A percentile compares a stretch with the other conserved stretches of the same genome.
Evolutionary conservation across 1,140 invertebrate genomes (phyloP).

Genomic region (Ylistrum balloti): DNA sequence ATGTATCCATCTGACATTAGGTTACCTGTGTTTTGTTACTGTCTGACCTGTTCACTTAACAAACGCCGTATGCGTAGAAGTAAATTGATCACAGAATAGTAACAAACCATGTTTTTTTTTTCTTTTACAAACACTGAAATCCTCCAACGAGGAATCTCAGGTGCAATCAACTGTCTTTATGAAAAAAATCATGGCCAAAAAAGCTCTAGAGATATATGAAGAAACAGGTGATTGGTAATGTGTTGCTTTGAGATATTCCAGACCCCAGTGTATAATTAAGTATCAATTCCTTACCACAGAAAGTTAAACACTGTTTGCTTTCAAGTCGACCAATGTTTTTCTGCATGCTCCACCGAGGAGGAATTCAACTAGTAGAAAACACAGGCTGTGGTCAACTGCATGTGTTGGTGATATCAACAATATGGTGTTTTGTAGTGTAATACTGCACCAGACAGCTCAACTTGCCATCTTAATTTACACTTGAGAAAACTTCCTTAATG

Average conservation of each 20-base stretch:
- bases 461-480: conserved; percentile 38
- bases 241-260: neutral
- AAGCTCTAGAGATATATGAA: neutral
- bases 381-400: conserved; percentile 1
- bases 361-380: neutral
- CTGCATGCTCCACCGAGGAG: neutral
- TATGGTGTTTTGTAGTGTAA: conserved; percentile 19
- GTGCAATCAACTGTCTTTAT: neutral
- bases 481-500: conserved; percentile 35
- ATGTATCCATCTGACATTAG: conserved; percentile 6
- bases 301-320: conserved; percentile 14
- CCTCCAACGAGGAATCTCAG: neutral
- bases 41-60: neutral
- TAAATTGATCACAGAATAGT: neutral
- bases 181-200: neutral
- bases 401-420: neutral
- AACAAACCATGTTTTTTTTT: neutral
- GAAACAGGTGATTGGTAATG: neutral
- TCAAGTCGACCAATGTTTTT: neutral
- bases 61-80: neutral
- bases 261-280: neutral
- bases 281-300: neutral
- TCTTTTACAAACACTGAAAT: neutral
- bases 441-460: neutral
- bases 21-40: neutral